phyloP scores from a whole-genome alignment of 30 jellyfish, hydroid and myxozoan species.

The Rhopilema esculentum region DNA sequence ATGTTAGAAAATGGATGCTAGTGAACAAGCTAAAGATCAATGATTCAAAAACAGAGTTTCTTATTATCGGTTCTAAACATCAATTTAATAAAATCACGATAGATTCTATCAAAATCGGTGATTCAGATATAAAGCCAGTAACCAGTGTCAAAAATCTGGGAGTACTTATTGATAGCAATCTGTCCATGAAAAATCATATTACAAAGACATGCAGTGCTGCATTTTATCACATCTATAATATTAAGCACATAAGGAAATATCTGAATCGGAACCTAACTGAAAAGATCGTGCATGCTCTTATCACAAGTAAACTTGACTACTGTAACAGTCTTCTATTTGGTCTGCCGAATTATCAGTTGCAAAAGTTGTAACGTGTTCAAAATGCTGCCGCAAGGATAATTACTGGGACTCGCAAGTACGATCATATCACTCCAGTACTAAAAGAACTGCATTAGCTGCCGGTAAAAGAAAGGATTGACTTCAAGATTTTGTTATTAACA shows the following conservation, averaged over 20 bases:
- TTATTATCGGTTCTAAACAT: conserved; percentile 37
- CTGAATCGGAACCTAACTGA: conserved; percentile 19
- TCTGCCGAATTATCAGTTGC: too few species aligned
- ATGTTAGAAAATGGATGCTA: conserved; percentile 56
- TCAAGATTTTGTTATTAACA: too few species aligned
- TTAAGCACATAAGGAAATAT: conserved; percentile 44
- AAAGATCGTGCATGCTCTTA: conserved; percentile 46
- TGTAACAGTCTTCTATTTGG: too few species aligned
- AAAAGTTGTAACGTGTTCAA: too few species aligned
- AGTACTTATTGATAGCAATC: conserved; percentile 22
- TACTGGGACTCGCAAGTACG: too few species aligned
- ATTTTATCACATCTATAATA: conserved; percentile 43
- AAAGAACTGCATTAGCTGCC: too few species aligned
- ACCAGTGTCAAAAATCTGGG: conserved; percentile 38
- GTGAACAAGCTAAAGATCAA: conserved; percentile 53
- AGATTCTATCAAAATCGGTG: conserved; percentile 48
- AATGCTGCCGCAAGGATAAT: too few species aligned
- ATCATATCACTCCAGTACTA: too few species aligned
- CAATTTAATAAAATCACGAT: conserved; percentile 24
- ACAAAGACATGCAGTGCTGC: conserved; percentile 61
- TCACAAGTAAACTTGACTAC: too few species aligned
- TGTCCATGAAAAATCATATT: conserved; percentile 33
- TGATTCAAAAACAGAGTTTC: too few species aligned
- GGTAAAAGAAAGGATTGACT: too few species aligned
- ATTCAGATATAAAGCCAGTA: conserved; percentile 43